Base-by-base conservation (phyloP, 2,888 invertebrate genomes). In the Tortricodes alternella region DNA sequence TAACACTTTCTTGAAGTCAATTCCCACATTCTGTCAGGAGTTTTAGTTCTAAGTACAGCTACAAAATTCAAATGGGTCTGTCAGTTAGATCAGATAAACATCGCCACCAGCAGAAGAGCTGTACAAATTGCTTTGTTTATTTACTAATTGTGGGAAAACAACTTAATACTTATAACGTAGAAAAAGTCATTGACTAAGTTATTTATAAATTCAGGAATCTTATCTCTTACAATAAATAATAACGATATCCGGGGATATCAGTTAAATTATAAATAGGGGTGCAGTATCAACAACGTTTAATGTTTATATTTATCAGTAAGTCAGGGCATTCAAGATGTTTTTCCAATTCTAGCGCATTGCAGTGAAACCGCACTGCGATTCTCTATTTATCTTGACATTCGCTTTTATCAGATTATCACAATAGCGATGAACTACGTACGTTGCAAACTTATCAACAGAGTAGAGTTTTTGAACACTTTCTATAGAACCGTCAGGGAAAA, bases 101-200 rank as follows among this genome's bases (percentile, higher is more conserved):
- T 46, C 46, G 11, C 49, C 27, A 29, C 48, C 24, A 27, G 50
- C 38, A 3, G n/a, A 46, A 49, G 44, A 53, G 60, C 65, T 65
- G 65, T 59, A 59, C 50, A 59, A 63, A 66, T 59, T 49, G 61
- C 50, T 61, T 23, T 59, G 63, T 68, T 68, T 64, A 63, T 65
- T 63, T 56, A 56, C 52, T 59, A 64, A 68, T 65, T 64, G 73
- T 73, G 67, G 62, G 65, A 66, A 64, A 59, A 64, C 58, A 52
- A 51, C 50, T 46, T 60, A 61, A 68, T 64, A 51, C 51, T 60
- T 58, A 58, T 35, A n/a, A n/a, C n/a, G 41, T 46, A 59, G 46
- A 46, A 55, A 49, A 43, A 11, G 23, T 27, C 13, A 19, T 13
- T 27, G 27, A 39, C 11, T 13, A 37, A 21, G 29, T 11, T 46